These are phyloP conservation scores for Heloderma charlesbogerti DNA, from an alignment of 2,113 vertebrate genomes.

Conservation along the genomic window DNA sequence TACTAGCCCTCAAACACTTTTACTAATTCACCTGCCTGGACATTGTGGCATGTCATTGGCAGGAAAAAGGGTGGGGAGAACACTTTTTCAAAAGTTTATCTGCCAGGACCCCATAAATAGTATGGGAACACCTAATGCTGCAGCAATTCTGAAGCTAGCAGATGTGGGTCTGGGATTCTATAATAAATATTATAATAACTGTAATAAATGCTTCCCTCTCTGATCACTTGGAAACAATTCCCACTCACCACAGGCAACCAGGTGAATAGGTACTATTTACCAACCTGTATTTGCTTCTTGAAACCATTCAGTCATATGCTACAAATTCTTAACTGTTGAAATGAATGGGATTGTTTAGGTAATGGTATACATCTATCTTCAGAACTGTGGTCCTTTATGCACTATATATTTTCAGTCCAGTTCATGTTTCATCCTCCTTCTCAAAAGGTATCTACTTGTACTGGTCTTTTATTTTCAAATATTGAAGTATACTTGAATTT, in stretches of 20 bases:
- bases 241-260: background rate
- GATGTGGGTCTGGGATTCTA: background rate
- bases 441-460: conserved; percentile 12
- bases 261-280: background rate
- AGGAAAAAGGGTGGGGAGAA: background rate
- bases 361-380: background rate
- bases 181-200: background rate
- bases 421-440: background rate
- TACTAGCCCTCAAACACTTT: background rate
- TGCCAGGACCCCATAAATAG: background rate
- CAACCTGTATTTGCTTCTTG: background rate
- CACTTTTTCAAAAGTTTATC: background rate
- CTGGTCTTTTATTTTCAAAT: conserved; percentile 15
- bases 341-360: background rate
- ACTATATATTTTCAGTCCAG: background rate
- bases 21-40: background rate
- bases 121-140: background rate
- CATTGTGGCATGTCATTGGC: background rate
- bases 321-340: background rate
- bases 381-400: background rate
- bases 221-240: background rate
- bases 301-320: background rate
- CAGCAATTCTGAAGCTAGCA: background rate
- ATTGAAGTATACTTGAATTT: conserved; percentile 5
- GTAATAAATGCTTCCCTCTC: background rate